Percentiles rank a stretch among this genome's conserved stretches.
phyloP scores from a whole-genome alignment of 2,113 vertebrate genomes.

The Brevimyrus niger region DNA sequence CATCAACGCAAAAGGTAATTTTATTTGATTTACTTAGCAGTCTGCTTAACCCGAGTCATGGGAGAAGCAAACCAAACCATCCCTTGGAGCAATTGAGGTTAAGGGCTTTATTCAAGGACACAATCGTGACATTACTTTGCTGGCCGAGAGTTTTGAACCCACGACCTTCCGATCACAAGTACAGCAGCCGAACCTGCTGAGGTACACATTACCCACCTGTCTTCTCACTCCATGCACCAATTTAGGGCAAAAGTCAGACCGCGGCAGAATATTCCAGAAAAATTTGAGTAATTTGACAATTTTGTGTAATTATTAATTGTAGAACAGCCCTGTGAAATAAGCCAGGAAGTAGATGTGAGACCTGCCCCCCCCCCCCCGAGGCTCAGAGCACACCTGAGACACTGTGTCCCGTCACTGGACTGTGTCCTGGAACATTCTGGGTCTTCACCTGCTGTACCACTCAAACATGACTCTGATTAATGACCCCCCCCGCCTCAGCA shows the following conservation, averaged over 20 bases:
- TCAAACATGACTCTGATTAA: not conserved
- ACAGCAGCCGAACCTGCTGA: not conserved
- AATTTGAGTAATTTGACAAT: not conserved
- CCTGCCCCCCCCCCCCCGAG: not conserved
- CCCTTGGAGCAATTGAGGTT: not conserved
- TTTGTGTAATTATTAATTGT: not conserved
- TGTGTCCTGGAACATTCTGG: not conserved
- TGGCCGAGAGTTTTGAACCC: not conserved
- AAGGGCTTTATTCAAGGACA: not conserved
- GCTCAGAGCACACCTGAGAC: not conserved
- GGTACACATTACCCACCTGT: not conserved
- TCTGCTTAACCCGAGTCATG: not conserved
- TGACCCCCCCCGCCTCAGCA: not conserved
- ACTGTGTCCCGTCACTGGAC: too few relatives aligned
- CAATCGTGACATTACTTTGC: not conserved
- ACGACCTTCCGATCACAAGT: not conserved
- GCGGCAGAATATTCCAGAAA: not conserved
- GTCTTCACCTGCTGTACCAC: not conserved
- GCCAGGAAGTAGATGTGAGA: not conserved
- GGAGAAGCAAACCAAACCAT: not conserved
- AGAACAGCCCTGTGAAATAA: not conserved
- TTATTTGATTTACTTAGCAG: not conserved
- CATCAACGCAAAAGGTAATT: not conserved
- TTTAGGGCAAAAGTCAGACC: not conserved
- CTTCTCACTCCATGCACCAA: not conserved